Conservation (phyloP, 2,888 invertebrate species). For the Lepidonotus clava region DNA sequence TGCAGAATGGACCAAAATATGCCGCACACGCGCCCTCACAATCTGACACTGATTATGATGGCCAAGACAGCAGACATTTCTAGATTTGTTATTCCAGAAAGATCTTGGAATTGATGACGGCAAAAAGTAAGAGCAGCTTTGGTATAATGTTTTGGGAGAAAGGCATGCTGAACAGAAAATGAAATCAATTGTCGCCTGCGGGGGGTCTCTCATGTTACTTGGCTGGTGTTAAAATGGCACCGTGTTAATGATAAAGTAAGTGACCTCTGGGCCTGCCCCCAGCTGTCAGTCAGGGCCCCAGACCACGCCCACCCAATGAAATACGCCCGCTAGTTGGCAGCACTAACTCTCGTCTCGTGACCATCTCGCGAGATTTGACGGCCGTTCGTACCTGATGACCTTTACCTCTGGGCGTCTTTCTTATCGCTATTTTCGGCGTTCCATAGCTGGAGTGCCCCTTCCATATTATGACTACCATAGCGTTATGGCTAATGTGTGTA, state of each 20-base stretch:
- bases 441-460: not conserved
- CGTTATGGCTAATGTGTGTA: too few species aligned
- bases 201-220: not conserved
- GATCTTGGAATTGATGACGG: too few species aligned
- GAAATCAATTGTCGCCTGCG: not conserved
- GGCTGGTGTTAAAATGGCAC: not conserved
- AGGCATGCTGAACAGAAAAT: not conserved
- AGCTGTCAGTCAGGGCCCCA: not conserved
- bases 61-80: too few species aligned
- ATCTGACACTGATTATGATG: too few species aligned
- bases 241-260: not conserved
- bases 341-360: slow-evolving; percentile 36
- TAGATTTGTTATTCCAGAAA: too few species aligned
- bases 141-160: not conserved
- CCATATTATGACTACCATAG: too few species aligned
- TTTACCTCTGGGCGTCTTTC: not conserved
- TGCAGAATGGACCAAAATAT: too few species aligned
- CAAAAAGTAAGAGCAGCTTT: not conserved
- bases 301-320: not conserved
- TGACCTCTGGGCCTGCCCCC: not conserved
- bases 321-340: slow-evolving; percentile 4
- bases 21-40: too few species aligned
- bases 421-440: not conserved
- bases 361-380: not conserved
- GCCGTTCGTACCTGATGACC: not conserved